Evolutionary conservation across 1,140 invertebrate genomes (phyloP), one percentile per base, ranked within the genome.

Genomic region (Ips typographus): DNA sequence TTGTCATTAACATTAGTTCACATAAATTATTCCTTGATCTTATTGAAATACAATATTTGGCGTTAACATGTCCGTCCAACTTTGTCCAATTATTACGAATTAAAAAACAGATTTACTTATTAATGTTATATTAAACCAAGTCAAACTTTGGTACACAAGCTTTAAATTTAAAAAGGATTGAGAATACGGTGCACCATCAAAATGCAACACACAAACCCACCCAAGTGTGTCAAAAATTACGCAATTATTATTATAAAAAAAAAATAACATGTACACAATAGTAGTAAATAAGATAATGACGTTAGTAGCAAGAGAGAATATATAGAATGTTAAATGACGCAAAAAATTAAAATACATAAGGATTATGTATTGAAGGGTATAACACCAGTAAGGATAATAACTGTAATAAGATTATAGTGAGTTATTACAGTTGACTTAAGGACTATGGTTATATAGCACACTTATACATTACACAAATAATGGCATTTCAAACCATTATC

Each of bases 401-500:
- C 59, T 59, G 55, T 58, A 47, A 66, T 64, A 71, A 56, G 62
- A 64, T 70, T 71, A 71, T 53, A 65, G 68, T 65, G 68, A 65
- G 49, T 62, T 61, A 60, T 66, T 71, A 71, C 60, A 65, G 55
- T 42, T 71, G 66, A 66, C 69, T 71, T 71, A 71, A 56, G 41
- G 6, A 51, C 70, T 74, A 73, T 71, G 71, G 65, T 73, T 75
- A 75, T 74, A 76, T 74, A 73, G 76, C 76, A 77, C 76, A 77
- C 76, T 76, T 75, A 22, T 22, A 77, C 70, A 71, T 72, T 76
- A 77, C 71, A 75, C 69, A 74, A 69, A 72, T 72, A 77, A 77
- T 76, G 76, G 76, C 76, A 77, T 77, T 76, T 75, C 73, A 76
- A 75, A 77, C 74, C 74, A 76, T 77, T 76, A 74, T 77, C 73